A percentile compares a stretch with the other conserved stretches of the same genome.
phyloP scores from a whole-genome alignment of 1,140 invertebrate genomes.

The Sycophaga agraensis region DNA sequence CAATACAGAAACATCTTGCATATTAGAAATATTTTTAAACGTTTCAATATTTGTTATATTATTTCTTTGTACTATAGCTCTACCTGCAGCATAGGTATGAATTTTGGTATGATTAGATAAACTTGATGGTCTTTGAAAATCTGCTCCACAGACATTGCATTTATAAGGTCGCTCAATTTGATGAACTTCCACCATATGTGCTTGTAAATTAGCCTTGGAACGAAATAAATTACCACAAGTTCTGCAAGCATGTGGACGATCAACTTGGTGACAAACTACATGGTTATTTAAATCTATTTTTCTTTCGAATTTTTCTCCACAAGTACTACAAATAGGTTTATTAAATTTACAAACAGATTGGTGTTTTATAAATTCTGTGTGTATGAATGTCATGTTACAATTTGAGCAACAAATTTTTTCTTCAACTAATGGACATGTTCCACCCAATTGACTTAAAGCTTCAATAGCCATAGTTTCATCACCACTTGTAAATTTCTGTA shows the following conservation, averaged over 20 bases:
- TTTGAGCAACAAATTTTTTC: conserved; percentile 40
- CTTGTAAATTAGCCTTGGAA: conserved; percentile 47
- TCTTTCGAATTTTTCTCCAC: conserved; percentile 49
- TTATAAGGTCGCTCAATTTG: conserved; percentile 46
- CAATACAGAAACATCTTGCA: conserved; percentile 28
- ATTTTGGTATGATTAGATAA: conserved; percentile 60
- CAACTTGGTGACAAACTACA: conserved; percentile 53
- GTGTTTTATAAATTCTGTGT: conserved; percentile 40
- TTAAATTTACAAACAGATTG: conserved; percentile 31
- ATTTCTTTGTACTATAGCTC: conserved; percentile 44
- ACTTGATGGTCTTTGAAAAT: conserved; percentile 57
- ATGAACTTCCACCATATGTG: conserved; percentile 46
- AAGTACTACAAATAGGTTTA: conserved; percentile 47
- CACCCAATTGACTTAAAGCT: conserved; percentile 55
- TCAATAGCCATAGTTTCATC: conserved; percentile 59
- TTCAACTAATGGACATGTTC: conserved; percentile 51
- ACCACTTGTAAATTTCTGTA: conserved; percentile 45
- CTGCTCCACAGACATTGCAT: conserved; percentile 53
- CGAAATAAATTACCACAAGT: conserved; percentile 52
- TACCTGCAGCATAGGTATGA: conserved; percentile 54
- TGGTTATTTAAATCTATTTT: conserved; percentile 54
- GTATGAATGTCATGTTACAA: conserved; percentile 34
- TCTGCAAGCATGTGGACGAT: conserved; percentile 50
- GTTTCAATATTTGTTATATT: conserved; percentile 22
- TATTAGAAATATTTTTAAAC: conserved; percentile 37